These are phyloP conservation scores for Coelinius sp. DNA, from an alignment of 2,888 invertebrate species.

Conservation along the genomic window DNA sequence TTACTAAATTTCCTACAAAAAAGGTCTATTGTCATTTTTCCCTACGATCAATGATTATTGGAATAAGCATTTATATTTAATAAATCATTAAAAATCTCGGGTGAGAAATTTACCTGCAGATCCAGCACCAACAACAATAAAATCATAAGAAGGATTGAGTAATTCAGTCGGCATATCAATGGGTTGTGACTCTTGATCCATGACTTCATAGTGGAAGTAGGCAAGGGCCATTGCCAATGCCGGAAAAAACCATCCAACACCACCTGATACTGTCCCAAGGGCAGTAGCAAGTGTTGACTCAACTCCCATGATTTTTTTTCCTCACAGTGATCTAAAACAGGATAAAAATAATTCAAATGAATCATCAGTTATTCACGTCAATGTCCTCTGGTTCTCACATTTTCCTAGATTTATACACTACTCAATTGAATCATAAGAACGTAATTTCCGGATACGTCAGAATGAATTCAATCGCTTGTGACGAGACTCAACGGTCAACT, in stretches of 20 bases:
- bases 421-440: background rate
- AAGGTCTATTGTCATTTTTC: too few species aligned
- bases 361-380: background rate
- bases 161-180: slow-evolving; percentile 79
- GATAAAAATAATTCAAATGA: background rate
- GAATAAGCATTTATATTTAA: too few species aligned
- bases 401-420: too few species aligned
- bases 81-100: background rate
- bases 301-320: slow-evolving; percentile 57
- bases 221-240: slow-evolving; percentile 88
- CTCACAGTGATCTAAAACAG: background rate
- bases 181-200: slow-evolving; percentile 86
- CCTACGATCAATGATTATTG: background rate
- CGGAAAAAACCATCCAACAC: slow-evolving; percentile 86
- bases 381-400: background rate
- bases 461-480: background rate
- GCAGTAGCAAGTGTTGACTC: slow-evolving; percentile 58
- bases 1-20: too few species aligned
- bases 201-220: slow-evolving; percentile 87
- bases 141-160: slow-evolving; percentile 82
- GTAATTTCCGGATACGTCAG: background rate
- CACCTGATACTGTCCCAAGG: slow-evolving; percentile 73
- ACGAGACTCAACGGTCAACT: background rate
- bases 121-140: slow-evolving; percentile 88
- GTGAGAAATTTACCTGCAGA: slow-evolving; percentile 78